A percentile compares a stretch with the other conserved stretches of the same genome.
Conservation (phyloP, 2,797 vertebrate species). For the Aldrovandia affinis region DNA sequence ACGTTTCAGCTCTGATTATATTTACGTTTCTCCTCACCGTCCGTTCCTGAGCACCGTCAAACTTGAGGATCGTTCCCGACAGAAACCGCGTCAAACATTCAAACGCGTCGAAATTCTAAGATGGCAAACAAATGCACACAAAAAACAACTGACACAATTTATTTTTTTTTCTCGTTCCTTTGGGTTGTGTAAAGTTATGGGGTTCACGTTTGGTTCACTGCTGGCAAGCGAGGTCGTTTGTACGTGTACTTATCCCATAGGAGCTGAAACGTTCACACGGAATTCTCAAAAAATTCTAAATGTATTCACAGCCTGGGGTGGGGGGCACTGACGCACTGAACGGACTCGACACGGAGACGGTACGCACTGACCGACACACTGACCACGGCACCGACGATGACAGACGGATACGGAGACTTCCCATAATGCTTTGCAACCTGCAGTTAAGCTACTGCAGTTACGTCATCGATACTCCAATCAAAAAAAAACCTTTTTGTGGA, state of each 20-base stretch:
- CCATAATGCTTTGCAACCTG: constrained; percentile 48
- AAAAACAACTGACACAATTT: no score
- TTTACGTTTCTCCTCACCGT: no score
- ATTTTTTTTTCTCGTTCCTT: neutral
- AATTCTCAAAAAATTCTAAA: neutral
- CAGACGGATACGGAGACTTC: constrained; percentile 53
- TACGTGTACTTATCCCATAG: neutral
- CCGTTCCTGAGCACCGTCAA: no score
- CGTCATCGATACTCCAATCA: neutral
- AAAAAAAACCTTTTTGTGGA: neutral
- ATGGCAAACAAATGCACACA: no score
- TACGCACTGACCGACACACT: neutral
- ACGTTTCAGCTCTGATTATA: neutral
- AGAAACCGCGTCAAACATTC: no score
- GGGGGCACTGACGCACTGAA: no score
- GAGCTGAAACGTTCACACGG: neutral
- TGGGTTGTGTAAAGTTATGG: neutral
- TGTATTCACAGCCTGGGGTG: neutral
- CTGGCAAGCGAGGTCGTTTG: neutral
- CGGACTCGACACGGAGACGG: neutral
- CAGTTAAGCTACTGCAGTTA: neutral
- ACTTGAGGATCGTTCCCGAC: no score
- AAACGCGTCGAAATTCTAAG: no score
- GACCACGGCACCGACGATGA: constrained; percentile 9
- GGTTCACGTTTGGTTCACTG: neutral